A percentile compares a stretch with the other conserved stretches of the same genome.
Conservation (phyloP, 2,888 invertebrate genomes). For the Aphrophora alni region DNA sequence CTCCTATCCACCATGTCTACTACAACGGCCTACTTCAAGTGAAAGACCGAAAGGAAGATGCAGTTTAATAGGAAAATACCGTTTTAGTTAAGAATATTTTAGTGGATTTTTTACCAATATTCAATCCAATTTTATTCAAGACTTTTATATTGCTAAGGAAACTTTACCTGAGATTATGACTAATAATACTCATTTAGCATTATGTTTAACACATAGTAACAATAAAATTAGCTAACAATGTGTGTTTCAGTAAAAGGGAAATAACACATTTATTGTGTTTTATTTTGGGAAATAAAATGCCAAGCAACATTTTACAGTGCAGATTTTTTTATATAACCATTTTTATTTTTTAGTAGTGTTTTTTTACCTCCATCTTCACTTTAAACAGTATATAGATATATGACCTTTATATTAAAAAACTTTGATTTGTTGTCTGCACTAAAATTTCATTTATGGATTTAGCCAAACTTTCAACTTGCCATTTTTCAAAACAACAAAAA, state of each 20-base stretch:
- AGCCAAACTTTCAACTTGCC: slow-evolving; percentile 9
- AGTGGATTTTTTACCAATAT: neutral
- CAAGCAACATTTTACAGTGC: slow-evolving; percentile 1
- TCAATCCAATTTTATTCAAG: neutral
- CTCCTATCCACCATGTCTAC: neutral
- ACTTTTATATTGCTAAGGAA: neutral
- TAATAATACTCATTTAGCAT: slow-evolving; percentile 4
- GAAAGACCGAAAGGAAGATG: neutral
- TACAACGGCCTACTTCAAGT: neutral
- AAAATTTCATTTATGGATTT: neutral
- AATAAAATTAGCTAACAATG: neutral
- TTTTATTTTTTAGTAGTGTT: neutral
- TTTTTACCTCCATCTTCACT: slow-evolving; percentile 10
- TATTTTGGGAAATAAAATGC: neutral
- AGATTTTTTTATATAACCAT: neutral
- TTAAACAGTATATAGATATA: neutral
- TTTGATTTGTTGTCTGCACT: slow-evolving; percentile 2
- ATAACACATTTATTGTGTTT: neutral
- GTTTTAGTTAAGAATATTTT: neutral
- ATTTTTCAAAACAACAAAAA: slow-evolving; percentile 6
- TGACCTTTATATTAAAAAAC: slow-evolving; percentile 2
- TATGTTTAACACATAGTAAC: neutral
- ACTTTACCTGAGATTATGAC: neutral
- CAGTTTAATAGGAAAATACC: neutral
- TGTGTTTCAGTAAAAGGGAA: neutral